These are phyloP conservation scores for Otus scops DNA, from an alignment of 2,797 vertebrate genomes.

Conservation along the genomic window DNA sequence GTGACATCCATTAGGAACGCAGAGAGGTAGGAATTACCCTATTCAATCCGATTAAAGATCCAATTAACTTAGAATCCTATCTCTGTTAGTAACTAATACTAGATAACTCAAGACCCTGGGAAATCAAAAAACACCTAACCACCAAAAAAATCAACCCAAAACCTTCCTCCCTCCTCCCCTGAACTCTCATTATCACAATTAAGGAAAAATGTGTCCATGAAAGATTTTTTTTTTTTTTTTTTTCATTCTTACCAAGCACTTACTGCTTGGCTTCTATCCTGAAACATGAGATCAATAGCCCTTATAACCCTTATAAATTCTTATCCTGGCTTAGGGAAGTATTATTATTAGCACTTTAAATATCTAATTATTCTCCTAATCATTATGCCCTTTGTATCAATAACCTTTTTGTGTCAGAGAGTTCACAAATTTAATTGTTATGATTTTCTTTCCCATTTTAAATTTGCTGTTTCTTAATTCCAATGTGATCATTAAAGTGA, in stretches of 20 bases:
- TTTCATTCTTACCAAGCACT: background rate
- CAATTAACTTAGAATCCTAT: slow-evolving; percentile 39
- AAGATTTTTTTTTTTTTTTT: background rate
- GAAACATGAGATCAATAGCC: background rate
- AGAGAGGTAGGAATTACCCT: slow-evolving; percentile 53
- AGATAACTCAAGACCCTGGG: background rate
- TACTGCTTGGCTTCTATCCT: background rate
- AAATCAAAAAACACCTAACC: too few species aligned
- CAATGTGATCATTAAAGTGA: background rate
- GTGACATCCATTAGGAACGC: slow-evolving; percentile 1
- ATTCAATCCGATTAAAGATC: slow-evolving; percentile 51
- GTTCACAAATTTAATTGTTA: background rate
- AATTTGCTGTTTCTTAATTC: background rate
- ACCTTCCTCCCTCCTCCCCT: background rate
- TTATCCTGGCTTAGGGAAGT: background rate
- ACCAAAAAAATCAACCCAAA: background rate
- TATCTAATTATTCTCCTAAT: background rate
- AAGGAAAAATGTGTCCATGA: background rate
- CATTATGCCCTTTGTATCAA: background rate
- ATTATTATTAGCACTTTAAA: slow-evolving; percentile 6
- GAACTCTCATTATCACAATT: background rate
- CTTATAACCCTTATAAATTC: background rate
- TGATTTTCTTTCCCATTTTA: background rate
- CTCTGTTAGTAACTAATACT: background rate
- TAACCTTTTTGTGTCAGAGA: background rate